These are phyloP conservation scores for Bagarius yarrelli DNA, from an alignment of 2,113 vertebrate genomes.

Conservation along the genomic window DNA sequence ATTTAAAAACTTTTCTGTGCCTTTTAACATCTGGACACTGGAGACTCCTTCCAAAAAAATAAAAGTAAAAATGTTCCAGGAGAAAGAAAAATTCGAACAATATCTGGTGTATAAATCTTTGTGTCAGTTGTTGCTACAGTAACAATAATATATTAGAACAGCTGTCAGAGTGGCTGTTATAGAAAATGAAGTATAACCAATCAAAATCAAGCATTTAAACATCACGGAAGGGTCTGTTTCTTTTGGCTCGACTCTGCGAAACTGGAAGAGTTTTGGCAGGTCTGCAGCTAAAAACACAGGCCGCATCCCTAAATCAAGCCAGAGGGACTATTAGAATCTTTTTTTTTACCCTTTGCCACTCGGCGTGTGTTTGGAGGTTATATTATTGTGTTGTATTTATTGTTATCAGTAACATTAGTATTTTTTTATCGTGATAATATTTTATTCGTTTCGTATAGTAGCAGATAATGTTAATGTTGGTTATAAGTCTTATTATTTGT, in stretches of 20 bases:
- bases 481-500: too few relatives aligned
- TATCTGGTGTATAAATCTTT: background rate
- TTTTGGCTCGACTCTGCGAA: slow-evolving; percentile 49
- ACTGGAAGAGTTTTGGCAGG: slow-evolving; percentile 45
- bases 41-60: too few relatives aligned
- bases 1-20: too few relatives aligned
- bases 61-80: too few relatives aligned
- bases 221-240: slow-evolving; percentile 25
- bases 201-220: background rate
- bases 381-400: too few relatives aligned
- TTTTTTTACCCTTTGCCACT: background rate
- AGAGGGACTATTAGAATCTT: background rate
- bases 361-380: slow-evolving; percentile 7
- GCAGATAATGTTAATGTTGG: too few relatives aligned
- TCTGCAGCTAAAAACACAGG: slow-evolving; percentile 31
- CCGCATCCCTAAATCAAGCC: slow-evolving; percentile 42
- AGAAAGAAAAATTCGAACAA: too few relatives aligned
- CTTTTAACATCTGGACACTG: too few relatives aligned
- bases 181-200: slow-evolving; percentile 5
- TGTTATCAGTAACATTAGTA: too few relatives aligned
- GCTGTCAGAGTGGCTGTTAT: background rate
- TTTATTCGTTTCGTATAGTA: too few relatives aligned
- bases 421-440: too few relatives aligned
- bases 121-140: background rate
- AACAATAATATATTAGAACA: background rate